These are phyloP conservation scores for Eurytoma californica DNA, from an alignment of 2,888 invertebrate genomes.

Conservation along the genomic window DNA sequence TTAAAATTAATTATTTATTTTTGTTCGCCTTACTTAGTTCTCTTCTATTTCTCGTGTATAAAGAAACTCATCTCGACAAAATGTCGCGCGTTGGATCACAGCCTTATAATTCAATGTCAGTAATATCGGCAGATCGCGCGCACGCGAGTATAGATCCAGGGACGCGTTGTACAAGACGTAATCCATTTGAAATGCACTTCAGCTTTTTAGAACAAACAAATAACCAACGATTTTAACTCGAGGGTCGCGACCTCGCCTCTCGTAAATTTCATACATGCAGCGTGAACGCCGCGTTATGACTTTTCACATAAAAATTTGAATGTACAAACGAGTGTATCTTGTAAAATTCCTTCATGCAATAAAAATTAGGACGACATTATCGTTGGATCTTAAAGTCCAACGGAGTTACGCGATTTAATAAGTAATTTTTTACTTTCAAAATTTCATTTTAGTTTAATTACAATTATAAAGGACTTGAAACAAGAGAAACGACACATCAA, in stretches of 20 bases:
- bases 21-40: slow-evolving; percentile 35
- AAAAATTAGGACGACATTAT: slow-evolving; percentile 13
- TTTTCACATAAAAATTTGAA: slow-evolving; percentile 5
- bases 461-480: too few species aligned
- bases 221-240: slow-evolving; percentile 3
- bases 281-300: slow-evolving; percentile 6
- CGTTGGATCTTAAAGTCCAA: slow-evolving; percentile 12
- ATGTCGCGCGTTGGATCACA: slow-evolving; percentile 55
- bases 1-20: slow-evolving; percentile 18
- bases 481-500: slow-evolving; percentile 27
- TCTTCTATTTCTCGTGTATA: slow-evolving; percentile 48
- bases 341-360: slow-evolving; percentile 3
- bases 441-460: neutral
- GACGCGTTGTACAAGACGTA: slow-evolving; percentile 52
- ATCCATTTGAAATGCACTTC: slow-evolving; percentile 41
- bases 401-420: slow-evolving; percentile 13
- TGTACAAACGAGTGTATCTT: slow-evolving; percentile 11
- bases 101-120: slow-evolving; percentile 58
- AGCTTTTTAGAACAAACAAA: slow-evolving; percentile 21
- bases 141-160: slow-evolving; percentile 42
- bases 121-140: slow-evolving; percentile 55
- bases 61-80: slow-evolving; percentile 50
- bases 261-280: slow-evolving; percentile 4
- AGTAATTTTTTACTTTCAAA: slow-evolving; percentile 37
- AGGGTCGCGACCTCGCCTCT: neutral